These are phyloP conservation scores for Sebastes aleutianus DNA, from an alignment of 2,797 vertebrate species.

Conservation along the genomic window DNA sequence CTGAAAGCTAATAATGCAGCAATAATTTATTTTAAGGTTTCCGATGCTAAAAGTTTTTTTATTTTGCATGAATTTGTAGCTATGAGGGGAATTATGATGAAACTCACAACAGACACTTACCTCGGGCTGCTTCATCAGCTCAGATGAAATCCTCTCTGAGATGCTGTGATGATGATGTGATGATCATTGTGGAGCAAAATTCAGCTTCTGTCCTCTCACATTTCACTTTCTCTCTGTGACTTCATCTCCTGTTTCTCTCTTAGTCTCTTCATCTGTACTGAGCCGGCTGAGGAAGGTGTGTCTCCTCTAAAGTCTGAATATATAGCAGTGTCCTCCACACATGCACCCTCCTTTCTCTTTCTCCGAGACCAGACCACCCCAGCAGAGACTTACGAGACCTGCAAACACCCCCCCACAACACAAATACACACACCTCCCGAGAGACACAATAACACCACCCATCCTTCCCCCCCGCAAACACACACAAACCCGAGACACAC, in stretches of 20 bases:
- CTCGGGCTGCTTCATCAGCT: slow-evolving; percentile 19
- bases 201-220: neutral
- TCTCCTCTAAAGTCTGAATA: slow-evolving; percentile 24
- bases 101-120: slow-evolving; percentile 40
- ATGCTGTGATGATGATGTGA: neutral
- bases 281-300: slow-evolving; percentile 18
- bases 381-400: slow-evolving; percentile 63
- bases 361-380: slow-evolving; percentile 72
- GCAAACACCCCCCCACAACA: slow-evolving; percentile 58
- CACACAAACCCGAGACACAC: slow-evolving; percentile 38
- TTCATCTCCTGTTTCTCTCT: neutral
- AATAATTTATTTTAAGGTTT: neutral
- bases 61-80: neutral
- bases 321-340: slow-evolving; percentile 9
- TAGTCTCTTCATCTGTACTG: slow-evolving; percentile 4
- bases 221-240: slow-evolving; percentile 8
- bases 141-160: neutral
- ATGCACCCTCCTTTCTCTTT: slow-evolving; percentile 39
- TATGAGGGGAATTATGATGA: neutral
- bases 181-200: neutral
- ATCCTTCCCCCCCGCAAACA: slow-evolving; percentile 16
- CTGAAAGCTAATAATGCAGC: neutral
- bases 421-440: slow-evolving; percentile 60
- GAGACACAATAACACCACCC: slow-evolving; percentile 61
- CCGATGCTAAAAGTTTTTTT: neutral